Evolutionary conservation across 2,888 invertebrate species (phyloP).

Genomic region (Coremacera marginata): DNA sequence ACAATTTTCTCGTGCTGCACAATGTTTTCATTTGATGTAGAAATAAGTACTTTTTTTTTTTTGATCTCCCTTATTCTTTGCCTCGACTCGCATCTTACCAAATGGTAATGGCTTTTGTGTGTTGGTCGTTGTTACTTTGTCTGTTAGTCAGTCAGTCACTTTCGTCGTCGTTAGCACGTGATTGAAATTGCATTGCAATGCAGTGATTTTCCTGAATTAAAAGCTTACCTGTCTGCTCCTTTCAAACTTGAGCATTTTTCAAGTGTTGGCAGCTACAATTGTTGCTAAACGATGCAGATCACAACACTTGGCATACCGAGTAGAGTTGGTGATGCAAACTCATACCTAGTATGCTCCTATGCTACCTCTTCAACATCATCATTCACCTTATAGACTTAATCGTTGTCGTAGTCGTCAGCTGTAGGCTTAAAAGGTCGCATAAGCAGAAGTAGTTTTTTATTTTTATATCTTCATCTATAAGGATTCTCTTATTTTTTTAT

Average conservation of each 20-base stretch:
- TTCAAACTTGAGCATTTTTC: conserved; percentile 32
- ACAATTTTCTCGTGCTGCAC: neutral
- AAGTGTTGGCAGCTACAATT: neutral
- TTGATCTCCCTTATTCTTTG: conserved; percentile 34
- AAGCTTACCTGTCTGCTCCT: neutral
- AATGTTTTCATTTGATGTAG: neutral
- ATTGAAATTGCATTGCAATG: conserved; percentile 60
- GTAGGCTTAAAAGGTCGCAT: conserved; percentile 9
- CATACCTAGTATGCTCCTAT: too few species aligned
- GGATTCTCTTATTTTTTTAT: neutral
- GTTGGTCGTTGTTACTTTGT: conserved; percentile 40
- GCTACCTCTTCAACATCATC: too few species aligned
- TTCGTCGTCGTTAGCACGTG: conserved; percentile 54
- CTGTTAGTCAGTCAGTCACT: conserved; percentile 4
- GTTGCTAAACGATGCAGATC: conserved; percentile 35
- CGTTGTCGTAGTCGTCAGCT: neutral
- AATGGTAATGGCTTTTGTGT: conserved; percentile 26
- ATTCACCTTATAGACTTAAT: neutral
- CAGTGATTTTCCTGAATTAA: conserved; percentile 55
- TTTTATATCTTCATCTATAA: neutral
- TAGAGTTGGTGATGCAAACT: too few species aligned
- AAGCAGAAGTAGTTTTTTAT: neutral
- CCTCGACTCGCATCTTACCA: conserved; percentile 1
- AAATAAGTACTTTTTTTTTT: neutral
- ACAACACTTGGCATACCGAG: conserved; percentile 16